Evolutionary conservation across 64 coral and sea anemone genomes (phyloP).

Genomic region (Pachyseris speciosa): DNA sequence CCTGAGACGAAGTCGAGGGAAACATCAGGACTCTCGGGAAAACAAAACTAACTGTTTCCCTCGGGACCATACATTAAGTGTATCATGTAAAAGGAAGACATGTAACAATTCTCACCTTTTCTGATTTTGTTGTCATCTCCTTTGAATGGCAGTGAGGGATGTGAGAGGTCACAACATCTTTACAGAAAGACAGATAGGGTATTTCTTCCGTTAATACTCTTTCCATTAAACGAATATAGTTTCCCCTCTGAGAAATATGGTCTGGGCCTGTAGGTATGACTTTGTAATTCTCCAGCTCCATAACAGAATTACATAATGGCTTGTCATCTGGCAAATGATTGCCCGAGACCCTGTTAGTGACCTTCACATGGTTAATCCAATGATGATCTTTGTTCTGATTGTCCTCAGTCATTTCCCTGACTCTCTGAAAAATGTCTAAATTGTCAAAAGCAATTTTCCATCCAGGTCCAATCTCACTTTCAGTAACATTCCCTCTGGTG

Average conservation of each 20-base stretch:
- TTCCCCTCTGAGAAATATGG: conserved; percentile 7
- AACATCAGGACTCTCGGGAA: no score
- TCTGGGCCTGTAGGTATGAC: conserved; percentile 19
- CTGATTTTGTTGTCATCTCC: conserved; percentile 29
- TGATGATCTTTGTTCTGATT: conserved; percentile 75
- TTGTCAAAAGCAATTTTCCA: conserved; percentile 75
- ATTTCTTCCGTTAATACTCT: conserved; percentile 51
- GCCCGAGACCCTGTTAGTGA: conserved; percentile 40
- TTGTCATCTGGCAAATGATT: conserved; percentile 45
- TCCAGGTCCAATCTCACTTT: conserved; percentile 17
- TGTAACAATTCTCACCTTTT: no score
- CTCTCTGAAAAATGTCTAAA: conserved; percentile 55
- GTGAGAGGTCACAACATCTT: conserved; percentile 17
- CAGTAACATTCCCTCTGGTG: background rate
- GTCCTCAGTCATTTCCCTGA: conserved; percentile 62
- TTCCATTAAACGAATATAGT: conserved; percentile 62
- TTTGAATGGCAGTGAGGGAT: conserved; percentile 44
- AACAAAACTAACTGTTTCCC: no score
- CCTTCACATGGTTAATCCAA: conserved; percentile 46
- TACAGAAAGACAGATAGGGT: conserved; percentile 12
- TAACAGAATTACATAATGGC: conserved; percentile 2
- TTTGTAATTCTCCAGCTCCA: conserved; percentile 47
- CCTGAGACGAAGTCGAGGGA: no score
- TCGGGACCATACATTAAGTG: no score
- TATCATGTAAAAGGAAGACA: no score